A percentile compares a stretch with the other conserved stretches of the same genome.
Conservation (phyloP, 2,113 vertebrate genomes). For the Haemorhous mexicanus region DNA sequence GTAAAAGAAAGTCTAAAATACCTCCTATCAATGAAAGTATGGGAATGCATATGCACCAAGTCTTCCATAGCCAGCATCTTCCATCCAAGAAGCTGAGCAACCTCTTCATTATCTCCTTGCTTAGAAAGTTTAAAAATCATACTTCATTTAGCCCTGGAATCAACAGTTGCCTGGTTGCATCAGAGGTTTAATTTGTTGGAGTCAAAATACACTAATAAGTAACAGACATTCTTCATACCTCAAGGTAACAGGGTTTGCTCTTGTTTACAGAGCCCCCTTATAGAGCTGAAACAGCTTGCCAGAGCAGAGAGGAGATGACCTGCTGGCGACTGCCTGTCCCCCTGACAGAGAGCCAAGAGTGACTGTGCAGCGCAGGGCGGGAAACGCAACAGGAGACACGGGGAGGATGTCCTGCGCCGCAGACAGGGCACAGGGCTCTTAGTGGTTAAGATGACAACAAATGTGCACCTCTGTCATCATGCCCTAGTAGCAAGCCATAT, state of each 20-base stretch:
- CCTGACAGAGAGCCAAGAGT: background rate
- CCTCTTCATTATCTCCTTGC: background rate
- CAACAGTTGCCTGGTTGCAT: background rate
- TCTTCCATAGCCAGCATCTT: background rate
- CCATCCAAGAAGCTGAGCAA: background rate
- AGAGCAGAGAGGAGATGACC: background rate
- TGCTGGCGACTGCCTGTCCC: background rate
- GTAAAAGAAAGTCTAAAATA: background rate
- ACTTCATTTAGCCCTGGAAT: background rate
- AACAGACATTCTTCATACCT: background rate
- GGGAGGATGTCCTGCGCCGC: conserved; percentile 8
- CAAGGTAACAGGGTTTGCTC: background rate
- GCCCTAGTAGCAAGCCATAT: background rate
- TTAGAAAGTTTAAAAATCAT: background rate
- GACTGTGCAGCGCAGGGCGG: background rate
- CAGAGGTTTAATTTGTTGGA: background rate
- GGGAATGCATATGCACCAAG: background rate
- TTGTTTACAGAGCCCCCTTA: background rate
- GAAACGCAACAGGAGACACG: background rate
- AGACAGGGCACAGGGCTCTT: conserved; percentile 36
- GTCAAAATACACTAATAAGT: background rate
- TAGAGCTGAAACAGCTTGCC: background rate
- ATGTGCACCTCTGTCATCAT: conserved; percentile 46
- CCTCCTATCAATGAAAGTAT: background rate
- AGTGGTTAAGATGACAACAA: conserved; percentile 41